Evolutionary conservation across 2,888 invertebrate genomes (phyloP).

Genomic region (Agrotis ipsilon): DNA sequence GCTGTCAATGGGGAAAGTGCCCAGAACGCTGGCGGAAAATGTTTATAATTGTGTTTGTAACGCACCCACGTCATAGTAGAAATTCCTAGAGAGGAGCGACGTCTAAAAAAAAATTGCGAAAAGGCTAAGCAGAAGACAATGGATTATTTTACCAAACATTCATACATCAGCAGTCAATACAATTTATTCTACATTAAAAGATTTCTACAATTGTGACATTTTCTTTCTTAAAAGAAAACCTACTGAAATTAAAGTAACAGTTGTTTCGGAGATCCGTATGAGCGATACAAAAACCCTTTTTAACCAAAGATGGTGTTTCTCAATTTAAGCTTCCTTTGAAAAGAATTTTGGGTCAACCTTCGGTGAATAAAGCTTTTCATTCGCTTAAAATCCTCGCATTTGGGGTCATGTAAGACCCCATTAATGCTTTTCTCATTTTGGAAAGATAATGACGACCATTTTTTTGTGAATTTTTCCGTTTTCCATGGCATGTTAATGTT

Average conservation of each 20-base stretch:
- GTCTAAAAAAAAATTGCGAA: too few species aligned
- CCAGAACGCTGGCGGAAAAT: too few species aligned
- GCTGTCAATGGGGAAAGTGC: too few species aligned
- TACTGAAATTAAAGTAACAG: background rate
- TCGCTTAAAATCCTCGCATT: conserved; percentile 23
- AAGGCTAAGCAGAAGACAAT: too few species aligned
- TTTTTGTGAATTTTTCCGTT: background rate
- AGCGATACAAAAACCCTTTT: conserved; percentile 9
- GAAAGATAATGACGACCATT: conserved; percentile 28
- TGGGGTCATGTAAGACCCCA: conserved; percentile 29
- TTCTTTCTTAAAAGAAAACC: background rate
- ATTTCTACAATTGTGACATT: too few species aligned
- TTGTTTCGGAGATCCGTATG: background rate
- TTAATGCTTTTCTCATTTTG: conserved; percentile 30
- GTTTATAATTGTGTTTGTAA: too few species aligned
- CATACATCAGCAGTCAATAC: too few species aligned
- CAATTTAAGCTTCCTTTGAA: conserved; percentile 13
- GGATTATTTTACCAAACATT: too few species aligned
- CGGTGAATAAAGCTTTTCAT: conserved; percentile 21
- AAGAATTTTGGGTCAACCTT: conserved; percentile 32
- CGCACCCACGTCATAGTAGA: too few species aligned
- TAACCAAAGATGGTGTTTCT: background rate
- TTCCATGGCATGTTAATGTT: background rate
- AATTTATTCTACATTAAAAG: too few species aligned
- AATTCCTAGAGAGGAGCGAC: too few species aligned